Base-by-base conservation (phyloP, 2,113 vertebrate genomes). In the Illadopsis cleaveri region DNA sequence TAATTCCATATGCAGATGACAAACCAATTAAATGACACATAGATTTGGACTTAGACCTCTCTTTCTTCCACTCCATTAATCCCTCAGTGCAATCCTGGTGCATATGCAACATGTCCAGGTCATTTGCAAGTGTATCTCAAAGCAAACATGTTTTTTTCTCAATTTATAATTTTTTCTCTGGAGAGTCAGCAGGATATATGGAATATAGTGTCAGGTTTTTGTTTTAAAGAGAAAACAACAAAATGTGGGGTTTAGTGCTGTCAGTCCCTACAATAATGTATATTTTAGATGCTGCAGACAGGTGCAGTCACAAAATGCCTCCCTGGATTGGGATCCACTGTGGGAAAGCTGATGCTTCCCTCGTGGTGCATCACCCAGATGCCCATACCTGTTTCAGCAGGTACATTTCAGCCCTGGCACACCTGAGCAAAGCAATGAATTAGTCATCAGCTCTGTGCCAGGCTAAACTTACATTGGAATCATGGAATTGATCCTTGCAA, bases 381-480 rank as follows among this genome's bases (percentile, higher is more conserved):
- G 73, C 64, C 76, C 50, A 25, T 53, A 18, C 79, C 75, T 48
- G 51, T 56, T 73, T 33, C 91, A 82, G 50, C 70, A 92, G 94
- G 88, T 62, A 70, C 50, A 93, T 93, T 95, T 84, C 64, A 86
- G 54, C 83, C 89, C 88, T 10, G 28, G 88, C 56, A 78, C 92
- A 92, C 75, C 65, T 72, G 93, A 97, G 83, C 73, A 84, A 87
- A 90, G 16, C 89, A 75, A 96, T 97, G 78, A 97, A 96, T 97
- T 96, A 97, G 33, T 94, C 76, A 97, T 89, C 53, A 96, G 65
- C 83, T 96, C 45, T 81, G 75, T 84, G 90, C 42, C 40, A 33
- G 92, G 95, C 75, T 96, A 96, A 86, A 77, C 78, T 97, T 96
- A 96, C 93, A 90, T 7, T 79, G 94, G 83, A 60, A 83, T 94